Evolutionary conservation across 2,888 invertebrate species (phyloP), one percentile per base, ranked within the genome.

Genomic region (Gryllus longicercus): DNA sequence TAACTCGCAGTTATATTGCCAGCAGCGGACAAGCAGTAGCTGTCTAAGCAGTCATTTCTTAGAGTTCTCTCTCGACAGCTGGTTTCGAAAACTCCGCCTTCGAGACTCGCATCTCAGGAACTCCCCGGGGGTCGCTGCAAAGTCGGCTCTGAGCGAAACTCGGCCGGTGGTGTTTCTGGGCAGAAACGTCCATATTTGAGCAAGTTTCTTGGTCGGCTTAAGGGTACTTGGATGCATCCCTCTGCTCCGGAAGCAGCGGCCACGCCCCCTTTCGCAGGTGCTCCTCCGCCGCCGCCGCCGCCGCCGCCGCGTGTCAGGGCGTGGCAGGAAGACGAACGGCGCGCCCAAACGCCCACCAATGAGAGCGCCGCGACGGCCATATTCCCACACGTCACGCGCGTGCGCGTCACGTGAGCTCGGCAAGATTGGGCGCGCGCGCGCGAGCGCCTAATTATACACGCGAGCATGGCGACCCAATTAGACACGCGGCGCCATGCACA

Each of bases 351-450:
- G n/a, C 63, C 63, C 63, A 8, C 63, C 63, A 63, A 63, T 63
- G 63, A 63, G 63, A 63, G 63, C 63, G n/a, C 63, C 16, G 16
- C 63, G 63, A 14, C 63, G 63, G 16, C 63, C 16, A 63, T 63
- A 63, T 63, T 63, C 63, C 63, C n/a, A 16, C 63, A 63, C 63
- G 63, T 63, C 63, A 63, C 63, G 63, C 14, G n/a, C 63, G 63
- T n/a, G 14, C 63, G n/a, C 63, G 63, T 63, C 63, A 63, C 63
- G 63, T 63, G 63, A 63, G 16, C 14, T 14, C 63, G 63, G 63
- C 63, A 16, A 63, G 63, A 63, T 63, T 63, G 63, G 63, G 63
- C 63, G 63, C 63, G 63, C 63, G 63, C 63, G 63, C 63, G 63
- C 63, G 63, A 14, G 63, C 63, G 63, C 14, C 63, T 63, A 63